These are phyloP conservation scores for Heterocephalus glaber DNA, from an alignment of 2,113 vertebrate genomes.

Conservation along the genomic window DNA sequence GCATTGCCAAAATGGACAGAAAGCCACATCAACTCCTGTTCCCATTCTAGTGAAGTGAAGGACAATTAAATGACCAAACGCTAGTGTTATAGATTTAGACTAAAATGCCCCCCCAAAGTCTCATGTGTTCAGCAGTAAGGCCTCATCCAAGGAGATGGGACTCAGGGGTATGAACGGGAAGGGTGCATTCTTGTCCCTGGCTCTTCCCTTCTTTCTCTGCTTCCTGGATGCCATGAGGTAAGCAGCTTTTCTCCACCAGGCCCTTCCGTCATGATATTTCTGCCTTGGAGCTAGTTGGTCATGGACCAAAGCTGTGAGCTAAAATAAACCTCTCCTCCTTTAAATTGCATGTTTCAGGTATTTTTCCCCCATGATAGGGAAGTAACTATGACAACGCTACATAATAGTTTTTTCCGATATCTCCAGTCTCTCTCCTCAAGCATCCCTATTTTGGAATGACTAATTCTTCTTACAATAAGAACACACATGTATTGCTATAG, in stretches of 20 bases:
- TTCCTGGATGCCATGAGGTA: not conserved
- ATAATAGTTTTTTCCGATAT: not conserved
- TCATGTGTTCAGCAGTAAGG: not conserved
- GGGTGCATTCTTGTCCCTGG: not conserved
- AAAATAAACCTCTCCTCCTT: not conserved
- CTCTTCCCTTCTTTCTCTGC: not conserved
- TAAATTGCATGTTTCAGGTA: not conserved
- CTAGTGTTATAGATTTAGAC: not conserved
- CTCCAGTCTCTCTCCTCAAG: not conserved
- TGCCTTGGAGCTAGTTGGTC: not conserved
- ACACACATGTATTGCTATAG: not conserved
- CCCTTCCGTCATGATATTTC: not conserved
- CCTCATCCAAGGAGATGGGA: not conserved
- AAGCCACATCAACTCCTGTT: not conserved
- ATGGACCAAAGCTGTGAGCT: not conserved
- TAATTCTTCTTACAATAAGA: not conserved
- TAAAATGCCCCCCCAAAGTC: not conserved
- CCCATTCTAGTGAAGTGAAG: not conserved
- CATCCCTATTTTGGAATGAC: not conserved
- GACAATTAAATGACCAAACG: not conserved
- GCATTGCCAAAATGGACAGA: not conserved
- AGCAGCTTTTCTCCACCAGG: not conserved
- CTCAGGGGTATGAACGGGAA: not conserved
- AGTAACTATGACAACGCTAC: not conserved
- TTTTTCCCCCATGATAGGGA: not conserved